Percentiles rank a stretch among this genome's conserved stretches.
Conservation (phyloP, 35 echinoderm and acorn worm species). For the Strongylocentrotus purpuratus region DNA sequence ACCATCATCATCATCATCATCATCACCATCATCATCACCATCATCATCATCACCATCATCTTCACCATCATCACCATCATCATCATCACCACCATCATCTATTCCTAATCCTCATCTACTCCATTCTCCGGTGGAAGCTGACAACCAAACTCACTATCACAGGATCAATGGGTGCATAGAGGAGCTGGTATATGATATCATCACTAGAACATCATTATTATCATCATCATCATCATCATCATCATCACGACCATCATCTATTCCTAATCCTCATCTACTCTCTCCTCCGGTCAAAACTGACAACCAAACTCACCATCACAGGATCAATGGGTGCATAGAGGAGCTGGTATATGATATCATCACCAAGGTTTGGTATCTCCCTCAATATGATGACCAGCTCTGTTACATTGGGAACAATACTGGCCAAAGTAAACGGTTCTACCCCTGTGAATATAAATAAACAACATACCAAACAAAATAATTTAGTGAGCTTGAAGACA, state of each 20-base stretch:
- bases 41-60: background rate
- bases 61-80: background rate
- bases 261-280: background rate
- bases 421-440: background rate
- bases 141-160: background rate
- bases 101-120: background rate
- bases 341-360: conserved; percentile 14
- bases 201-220: background rate
- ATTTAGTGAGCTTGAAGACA: no score
- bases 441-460: background rate
- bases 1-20: background rate
- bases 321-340: background rate
- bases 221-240: background rate
- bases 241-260: background rate
- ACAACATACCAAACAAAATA: background rate
- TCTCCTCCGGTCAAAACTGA: background rate
- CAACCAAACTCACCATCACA: background rate
- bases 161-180: background rate
- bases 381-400: background rate
- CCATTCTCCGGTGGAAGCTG: background rate
- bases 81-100: background rate
- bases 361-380: background rate
- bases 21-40: background rate
- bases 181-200: conserved; percentile 13
- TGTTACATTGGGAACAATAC: background rate